These are phyloP conservation scores for Thymallus thymallus DNA, from an alignment of 2,113 vertebrate species.

Conservation along the genomic window DNA sequence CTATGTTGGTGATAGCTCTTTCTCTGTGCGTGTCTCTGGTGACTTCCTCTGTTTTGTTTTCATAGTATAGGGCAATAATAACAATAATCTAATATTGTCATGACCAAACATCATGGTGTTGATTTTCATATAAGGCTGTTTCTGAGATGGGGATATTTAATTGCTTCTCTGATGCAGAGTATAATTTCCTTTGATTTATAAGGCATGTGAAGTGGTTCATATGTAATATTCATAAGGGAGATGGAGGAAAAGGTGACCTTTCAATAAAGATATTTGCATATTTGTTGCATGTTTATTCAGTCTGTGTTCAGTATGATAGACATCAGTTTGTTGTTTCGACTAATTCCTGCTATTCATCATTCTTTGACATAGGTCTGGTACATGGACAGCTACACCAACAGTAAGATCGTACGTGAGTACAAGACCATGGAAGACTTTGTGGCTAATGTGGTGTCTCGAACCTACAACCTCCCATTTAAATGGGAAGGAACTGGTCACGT, in stretches of 20 bases:
- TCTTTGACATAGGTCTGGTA: slow-evolving; percentile 87
- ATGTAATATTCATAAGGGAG: neutral
- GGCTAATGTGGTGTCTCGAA: slow-evolving; percentile 88
- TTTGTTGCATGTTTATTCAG: neutral
- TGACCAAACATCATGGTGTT: slow-evolving; percentile 9
- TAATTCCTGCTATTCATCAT: neutral
- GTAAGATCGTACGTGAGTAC: slow-evolving; percentile 96
- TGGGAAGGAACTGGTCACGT: slow-evolving; percentile 98
- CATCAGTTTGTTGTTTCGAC: neutral
- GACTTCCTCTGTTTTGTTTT: slow-evolving; percentile 9
- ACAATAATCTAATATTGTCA: slow-evolving; percentile 9
- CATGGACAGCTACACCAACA: slow-evolving; percentile 98
- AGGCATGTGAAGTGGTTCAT: neutral
- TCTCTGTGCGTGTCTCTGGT: neutral
- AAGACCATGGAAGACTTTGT: slow-evolving; percentile 91
- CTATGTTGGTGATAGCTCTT: slow-evolving; percentile 22
- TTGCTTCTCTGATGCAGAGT: neutral
- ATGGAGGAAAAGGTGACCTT: neutral
- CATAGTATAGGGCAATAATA: neutral
- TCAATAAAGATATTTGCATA: neutral
- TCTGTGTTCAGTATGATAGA: neutral
- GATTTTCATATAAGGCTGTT: neutral
- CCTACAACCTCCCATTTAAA: slow-evolving; percentile 96
- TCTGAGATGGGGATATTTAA: neutral
- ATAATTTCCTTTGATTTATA: neutral